phyloP scores from a whole-genome alignment of 2,888 invertebrate genomes.

The Pogonocherus hispidulus region DNA sequence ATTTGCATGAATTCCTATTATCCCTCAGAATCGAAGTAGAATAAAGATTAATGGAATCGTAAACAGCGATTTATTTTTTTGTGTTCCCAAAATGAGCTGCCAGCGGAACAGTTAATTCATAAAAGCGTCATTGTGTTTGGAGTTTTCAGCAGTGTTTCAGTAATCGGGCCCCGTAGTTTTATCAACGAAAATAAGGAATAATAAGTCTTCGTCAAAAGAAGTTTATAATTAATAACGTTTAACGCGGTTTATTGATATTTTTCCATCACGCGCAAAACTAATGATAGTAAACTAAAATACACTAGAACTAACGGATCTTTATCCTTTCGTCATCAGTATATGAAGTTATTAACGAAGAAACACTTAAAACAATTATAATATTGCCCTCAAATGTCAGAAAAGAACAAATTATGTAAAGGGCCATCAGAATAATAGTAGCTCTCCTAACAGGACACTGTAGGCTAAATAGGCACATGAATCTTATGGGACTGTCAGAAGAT shows the following conservation, averaged over 20 bases:
- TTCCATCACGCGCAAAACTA: too few species aligned
- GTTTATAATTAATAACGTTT: neutral
- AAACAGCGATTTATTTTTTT: slow-evolving; percentile 18
- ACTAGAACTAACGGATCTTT: too few species aligned
- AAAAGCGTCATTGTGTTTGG: neutral
- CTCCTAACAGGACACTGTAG: too few species aligned
- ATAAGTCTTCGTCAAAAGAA: neutral
- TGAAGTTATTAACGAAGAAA: too few species aligned
- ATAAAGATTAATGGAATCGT: slow-evolving; percentile 24
- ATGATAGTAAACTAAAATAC: too few species aligned
- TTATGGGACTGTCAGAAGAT: too few species aligned
- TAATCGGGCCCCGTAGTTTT: neutral
- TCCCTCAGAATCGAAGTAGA: slow-evolving; percentile 5
- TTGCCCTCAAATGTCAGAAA: too few species aligned
- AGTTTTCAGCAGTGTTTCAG: neutral
- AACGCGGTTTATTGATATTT: neutral
- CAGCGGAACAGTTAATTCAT: slow-evolving; percentile 3
- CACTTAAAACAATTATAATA: too few species aligned
- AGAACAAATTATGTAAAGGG: too few species aligned
- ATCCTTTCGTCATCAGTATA: too few species aligned
- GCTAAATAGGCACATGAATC: too few species aligned
- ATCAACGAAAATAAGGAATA: neutral
- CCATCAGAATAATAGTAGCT: too few species aligned
- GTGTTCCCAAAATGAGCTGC: slow-evolving; percentile 2
- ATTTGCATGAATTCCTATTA: slow-evolving; percentile 15